Evolutionary conservation across 2,888 invertebrate species (phyloP), one percentile per base, ranked within the genome.

Genomic region (Callimorpha dominula): DNA sequence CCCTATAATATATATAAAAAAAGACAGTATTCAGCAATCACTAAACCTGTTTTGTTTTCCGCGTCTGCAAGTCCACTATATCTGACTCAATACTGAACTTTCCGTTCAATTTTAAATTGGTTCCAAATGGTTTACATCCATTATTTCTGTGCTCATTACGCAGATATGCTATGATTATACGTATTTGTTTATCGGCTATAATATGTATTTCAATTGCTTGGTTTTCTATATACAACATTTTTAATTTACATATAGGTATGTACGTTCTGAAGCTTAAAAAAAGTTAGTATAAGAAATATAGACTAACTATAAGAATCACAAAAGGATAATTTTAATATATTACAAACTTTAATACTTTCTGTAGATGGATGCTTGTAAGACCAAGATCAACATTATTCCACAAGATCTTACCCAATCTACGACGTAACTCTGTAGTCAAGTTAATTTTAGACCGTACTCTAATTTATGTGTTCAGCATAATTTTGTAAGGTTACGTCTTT

Each of bases 111-210:
- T 65, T 71, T 65, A 52, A 64, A 70, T 52, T 49, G n/a, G 57
- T 50, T n/a, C 46, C 65, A 50, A 62, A 66, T 71, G 65, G 60
- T 42, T 60, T 65, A 62, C 60, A 40, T 71, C 20, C 6, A 60
- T 43, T 66, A 60, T 71, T 70, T 65, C 40, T 71, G 71, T 66
- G n/a, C 14, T 54, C 49, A 66, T 49, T 57, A 49, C 52, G 43
- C 49, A 64, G 70, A 63, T 70, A 40, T 50, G 11, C 15, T 9
- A 17, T 50, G 1, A 9, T 46, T 42, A 17, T 43, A 12, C 14
- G 42, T 63, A 31, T 50, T 50, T 31, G 40, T 65, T 15, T 65
- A 31, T 31, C 60, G 7, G 31, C 15, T 31, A 12, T 8, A 17
- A 12, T 8, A 17, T 65, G 49, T 49, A 31, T 65, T 49, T 31